Evolutionary conservation across 2,797 vertebrate species (phyloP).

Genomic region (Sarcophilus harrisii): DNA sequence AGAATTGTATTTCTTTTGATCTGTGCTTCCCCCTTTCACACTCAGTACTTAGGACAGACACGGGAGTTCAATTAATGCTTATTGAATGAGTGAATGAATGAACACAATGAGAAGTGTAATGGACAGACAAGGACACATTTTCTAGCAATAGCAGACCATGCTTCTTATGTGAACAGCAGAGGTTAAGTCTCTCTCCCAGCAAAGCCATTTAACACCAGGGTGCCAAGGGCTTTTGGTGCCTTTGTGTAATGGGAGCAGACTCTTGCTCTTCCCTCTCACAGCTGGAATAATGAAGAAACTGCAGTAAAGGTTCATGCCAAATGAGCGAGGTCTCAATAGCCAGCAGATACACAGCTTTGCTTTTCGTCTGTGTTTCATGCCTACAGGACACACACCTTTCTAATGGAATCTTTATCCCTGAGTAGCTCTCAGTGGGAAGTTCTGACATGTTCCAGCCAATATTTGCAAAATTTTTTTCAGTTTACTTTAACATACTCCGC

Average conservation of each 20-base stretch:
- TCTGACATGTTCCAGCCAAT: neutral
- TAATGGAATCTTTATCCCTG: neutral
- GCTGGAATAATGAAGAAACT: neutral
- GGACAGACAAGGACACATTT: neutral
- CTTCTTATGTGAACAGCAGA: neutral
- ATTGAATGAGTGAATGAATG: neutral
- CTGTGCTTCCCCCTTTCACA: neutral
- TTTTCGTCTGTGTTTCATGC: neutral
- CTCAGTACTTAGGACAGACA: neutral
- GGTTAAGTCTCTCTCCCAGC: neutral
- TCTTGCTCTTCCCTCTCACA: neutral
- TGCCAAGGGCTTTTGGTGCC: neutral
- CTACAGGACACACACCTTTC: constrained; percentile 15
- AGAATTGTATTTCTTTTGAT: neutral
- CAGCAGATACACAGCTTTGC: neutral
- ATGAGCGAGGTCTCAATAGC: neutral
- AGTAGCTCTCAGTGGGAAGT: neutral
- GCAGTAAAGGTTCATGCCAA: neutral
- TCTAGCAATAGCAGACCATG: neutral
- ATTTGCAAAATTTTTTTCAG: constrained; percentile 10
- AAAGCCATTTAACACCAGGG: neutral
- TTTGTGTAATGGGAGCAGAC: neutral
- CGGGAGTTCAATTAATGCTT: neutral
- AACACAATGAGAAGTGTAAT: neutral
- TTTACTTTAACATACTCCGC: neutral